phyloP scores from a whole-genome alignment of 1,140 invertebrate species.

The Drosophila repleta region DNA sequence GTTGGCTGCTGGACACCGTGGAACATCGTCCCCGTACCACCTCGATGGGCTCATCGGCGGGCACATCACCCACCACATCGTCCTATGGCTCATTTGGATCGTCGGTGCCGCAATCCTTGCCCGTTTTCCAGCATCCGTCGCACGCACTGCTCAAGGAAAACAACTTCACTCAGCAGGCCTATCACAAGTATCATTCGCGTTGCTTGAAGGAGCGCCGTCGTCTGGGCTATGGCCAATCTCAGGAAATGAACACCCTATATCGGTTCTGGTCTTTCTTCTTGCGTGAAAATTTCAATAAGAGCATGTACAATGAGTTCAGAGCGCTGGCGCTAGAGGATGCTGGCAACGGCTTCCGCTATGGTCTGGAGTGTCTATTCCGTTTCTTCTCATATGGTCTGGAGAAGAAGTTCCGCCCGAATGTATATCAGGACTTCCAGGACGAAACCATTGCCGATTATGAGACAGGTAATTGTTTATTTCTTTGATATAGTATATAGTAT shows the following conservation, averaged over 20 bases:
- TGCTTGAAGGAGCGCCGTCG: slow-evolving; percentile 97
- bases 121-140: slow-evolving; percentile 97
- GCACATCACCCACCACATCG: slow-evolving; percentile 89
- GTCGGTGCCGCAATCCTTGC: slow-evolving; percentile 91
- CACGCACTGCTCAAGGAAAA: slow-evolving; percentile 98
- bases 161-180: slow-evolving; percentile 98
- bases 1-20: slow-evolving; percentile 97
- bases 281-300: slow-evolving; percentile 98
- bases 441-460: slow-evolving; percentile 97
- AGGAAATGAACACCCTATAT: slow-evolving; percentile 99
- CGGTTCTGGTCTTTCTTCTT: slow-evolving; percentile 99
- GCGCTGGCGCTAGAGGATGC: slow-evolving; percentile 96
- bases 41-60: slow-evolving; percentile 90
- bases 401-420: slow-evolving; percentile 94
- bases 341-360: slow-evolving; percentile 94
- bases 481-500: background rate
- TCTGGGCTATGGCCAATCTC: slow-evolving; percentile 95
- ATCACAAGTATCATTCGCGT: slow-evolving; percentile 96
- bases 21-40: slow-evolving; percentile 91
- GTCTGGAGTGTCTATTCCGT: slow-evolving; percentile 98
- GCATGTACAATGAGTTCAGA: slow-evolving; percentile 99
- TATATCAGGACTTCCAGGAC: slow-evolving; percentile 97
- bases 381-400: slow-evolving; percentile 99
- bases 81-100: slow-evolving; percentile 91
- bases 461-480: slow-evolving; percentile 87